phyloP scores from a whole-genome alignment of 2,113 vertebrate genomes.

The Sula dactylatra region DNA sequence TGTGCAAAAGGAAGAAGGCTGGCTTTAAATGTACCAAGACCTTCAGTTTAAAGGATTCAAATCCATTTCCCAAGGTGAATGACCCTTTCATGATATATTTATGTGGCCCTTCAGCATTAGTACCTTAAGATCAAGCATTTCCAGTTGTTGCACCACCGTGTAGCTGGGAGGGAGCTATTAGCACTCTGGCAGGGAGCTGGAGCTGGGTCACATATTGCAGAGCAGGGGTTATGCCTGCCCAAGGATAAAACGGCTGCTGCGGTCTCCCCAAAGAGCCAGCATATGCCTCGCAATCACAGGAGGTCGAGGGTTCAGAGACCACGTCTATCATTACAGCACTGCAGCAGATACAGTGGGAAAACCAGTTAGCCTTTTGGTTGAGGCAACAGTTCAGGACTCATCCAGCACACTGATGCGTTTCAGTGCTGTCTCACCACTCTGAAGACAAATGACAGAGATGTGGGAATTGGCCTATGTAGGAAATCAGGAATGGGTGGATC shows the following conservation, averaged over 20 bases:
- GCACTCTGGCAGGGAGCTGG: neutral
- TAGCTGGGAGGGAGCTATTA: neutral
- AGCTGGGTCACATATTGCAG: neutral
- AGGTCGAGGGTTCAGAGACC: neutral
- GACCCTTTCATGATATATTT: neutral
- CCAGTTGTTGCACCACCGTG: neutral
- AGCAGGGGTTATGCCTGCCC: neutral
- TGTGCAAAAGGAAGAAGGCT: neutral
- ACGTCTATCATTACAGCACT: neutral
- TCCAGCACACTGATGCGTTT: neutral
- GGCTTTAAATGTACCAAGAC: neutral
- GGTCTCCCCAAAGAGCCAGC: neutral
- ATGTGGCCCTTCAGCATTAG: neutral
- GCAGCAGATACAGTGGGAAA: neutral
- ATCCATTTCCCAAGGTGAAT: neutral
- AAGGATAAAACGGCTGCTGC: neutral
- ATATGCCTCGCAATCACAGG: neutral
- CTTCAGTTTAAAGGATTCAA: neutral
- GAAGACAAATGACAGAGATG: rapidly evolving
- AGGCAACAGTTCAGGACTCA: neutral
- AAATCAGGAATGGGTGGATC: neutral
- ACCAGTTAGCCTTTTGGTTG: neutral
- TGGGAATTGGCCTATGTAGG: rapidly evolving
- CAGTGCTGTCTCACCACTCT: neutral
- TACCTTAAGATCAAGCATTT: neutral